Percentiles rank a stretch among this genome's conserved stretches.
Conservation (phyloP, 2,797 vertebrate genomes). For the Pseudochirops cupreus region DNA sequence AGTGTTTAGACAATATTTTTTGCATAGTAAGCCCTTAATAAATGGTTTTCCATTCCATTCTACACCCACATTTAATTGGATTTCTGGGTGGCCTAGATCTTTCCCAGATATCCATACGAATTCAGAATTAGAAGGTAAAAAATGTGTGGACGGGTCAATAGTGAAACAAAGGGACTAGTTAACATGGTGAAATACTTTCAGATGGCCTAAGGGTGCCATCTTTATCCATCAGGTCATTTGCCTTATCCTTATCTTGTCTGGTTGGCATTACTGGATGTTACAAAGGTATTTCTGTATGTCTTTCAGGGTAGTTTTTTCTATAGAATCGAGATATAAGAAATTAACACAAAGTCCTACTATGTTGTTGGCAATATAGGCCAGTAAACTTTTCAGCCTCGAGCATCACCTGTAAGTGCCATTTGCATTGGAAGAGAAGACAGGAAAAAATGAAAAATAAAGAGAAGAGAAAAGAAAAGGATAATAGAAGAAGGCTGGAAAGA, state of each 20-base stretch:
- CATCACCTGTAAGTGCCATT: background rate
- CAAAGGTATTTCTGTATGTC: background rate
- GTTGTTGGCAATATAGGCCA: background rate
- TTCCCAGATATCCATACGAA: background rate
- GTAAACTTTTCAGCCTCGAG: slow-evolving; percentile 27
- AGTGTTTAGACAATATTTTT: background rate
- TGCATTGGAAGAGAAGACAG: background rate
- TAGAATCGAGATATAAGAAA: background rate
- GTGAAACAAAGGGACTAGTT: background rate
- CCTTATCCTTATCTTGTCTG: background rate
- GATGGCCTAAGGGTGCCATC: background rate
- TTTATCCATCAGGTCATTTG: background rate
- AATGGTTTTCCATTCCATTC: background rate
- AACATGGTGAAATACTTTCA: background rate
- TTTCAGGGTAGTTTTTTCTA: background rate
- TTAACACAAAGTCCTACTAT: background rate
- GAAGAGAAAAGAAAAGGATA: slow-evolving; percentile 7
- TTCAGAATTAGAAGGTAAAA: background rate
- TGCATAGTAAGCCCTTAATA: background rate
- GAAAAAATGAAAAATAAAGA: background rate
- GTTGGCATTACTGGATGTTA: background rate
- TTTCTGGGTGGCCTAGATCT: background rate
- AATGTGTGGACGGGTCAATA: background rate
- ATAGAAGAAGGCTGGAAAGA: background rate
- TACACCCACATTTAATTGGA: background rate